Percentiles rank a stretch among this genome's conserved stretches.
Conservation (phyloP, 2,888 invertebrate species). For the Pterobdella sp. region DNA sequence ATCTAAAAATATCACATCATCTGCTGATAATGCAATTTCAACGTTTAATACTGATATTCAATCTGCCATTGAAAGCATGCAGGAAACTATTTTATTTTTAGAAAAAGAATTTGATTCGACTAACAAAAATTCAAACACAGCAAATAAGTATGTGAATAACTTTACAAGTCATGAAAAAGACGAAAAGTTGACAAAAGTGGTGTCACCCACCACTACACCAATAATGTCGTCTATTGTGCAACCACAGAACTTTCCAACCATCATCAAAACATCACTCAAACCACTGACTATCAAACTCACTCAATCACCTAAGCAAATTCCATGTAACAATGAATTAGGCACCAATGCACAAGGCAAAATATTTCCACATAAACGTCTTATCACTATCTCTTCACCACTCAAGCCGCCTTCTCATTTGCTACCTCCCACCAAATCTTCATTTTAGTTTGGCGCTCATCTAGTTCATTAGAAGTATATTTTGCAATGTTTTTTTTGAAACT, state of each 20-base stretch:
- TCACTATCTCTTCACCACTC: slow-evolving; percentile 3
- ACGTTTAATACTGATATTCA: not conserved
- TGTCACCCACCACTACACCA: not conserved
- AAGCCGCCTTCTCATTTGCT: not conserved
- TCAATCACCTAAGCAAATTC: too few species aligned
- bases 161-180: not conserved
- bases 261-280: slow-evolving; percentile 10
- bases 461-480: not conserved
- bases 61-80: slow-evolving; percentile 2
- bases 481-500: not conserved
- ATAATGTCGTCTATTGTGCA: too few species aligned
- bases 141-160: not conserved
- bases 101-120: not conserved
- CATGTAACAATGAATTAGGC: too few species aligned
- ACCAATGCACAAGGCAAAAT: too few species aligned
- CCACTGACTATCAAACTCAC: not conserved
- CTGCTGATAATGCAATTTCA: not conserved
- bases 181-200: too few species aligned
- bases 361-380: not conserved
- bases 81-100: not conserved
- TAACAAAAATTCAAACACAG: not conserved
- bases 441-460: not conserved
- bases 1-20: not conserved
- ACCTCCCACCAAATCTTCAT: slow-evolving; percentile 4
- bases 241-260: not conserved